Base-by-base conservation (phyloP, 2,113 vertebrate genomes). In the Lasiurus cinereus region DNA sequence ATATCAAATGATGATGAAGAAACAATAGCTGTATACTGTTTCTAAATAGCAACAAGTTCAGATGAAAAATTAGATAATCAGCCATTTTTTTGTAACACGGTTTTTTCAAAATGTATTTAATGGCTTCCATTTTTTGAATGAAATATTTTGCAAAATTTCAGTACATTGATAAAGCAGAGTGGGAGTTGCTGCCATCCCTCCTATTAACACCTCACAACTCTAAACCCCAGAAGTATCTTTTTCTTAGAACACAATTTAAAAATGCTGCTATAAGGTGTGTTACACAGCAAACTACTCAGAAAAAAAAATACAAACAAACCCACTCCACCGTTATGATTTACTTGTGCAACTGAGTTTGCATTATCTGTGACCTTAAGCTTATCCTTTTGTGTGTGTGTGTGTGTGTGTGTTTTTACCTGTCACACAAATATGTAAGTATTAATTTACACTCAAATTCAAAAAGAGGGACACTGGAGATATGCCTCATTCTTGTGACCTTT, bases 131-230 rank as follows among this genome's bases (percentile, higher is more conserved):
- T 87, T 79, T 79, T 39, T 15, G 36, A 77, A n/a, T 69, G 9
- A 67, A 90, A 87, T 73, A 64, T 27, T 83, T 74, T 54, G 13
- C 1, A 91, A 10, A 73, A 39, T 7, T 7, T 79, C 66, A 69
- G n/a, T 18, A 27, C 83, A 46, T 3, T 31, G 21, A 56, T 15
- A 46, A 78, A n/a, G 29, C 50, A 70, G 15, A 52, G 12, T 48
- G 0, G 2, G 1, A 52, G 27, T 3, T 52, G 31, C 1, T 29
- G 1, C 0, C 46, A 1, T 21, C 0, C 4, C 14, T 64, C 27
- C 8, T 59, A 6, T 5, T 9, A 27, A 2, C 0, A 21, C 6
- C 3, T 2, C 3, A 12, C 0, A 5, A 54, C 1, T 66, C 36
- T 39, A 50, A 66, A 82, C 4, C 1, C 2, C 3, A 19, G 36